These are phyloP conservation scores for Xiphorhynchus erythropygius DNA, from an alignment of 2,797 vertebrate species.

Conservation along the genomic window DNA sequence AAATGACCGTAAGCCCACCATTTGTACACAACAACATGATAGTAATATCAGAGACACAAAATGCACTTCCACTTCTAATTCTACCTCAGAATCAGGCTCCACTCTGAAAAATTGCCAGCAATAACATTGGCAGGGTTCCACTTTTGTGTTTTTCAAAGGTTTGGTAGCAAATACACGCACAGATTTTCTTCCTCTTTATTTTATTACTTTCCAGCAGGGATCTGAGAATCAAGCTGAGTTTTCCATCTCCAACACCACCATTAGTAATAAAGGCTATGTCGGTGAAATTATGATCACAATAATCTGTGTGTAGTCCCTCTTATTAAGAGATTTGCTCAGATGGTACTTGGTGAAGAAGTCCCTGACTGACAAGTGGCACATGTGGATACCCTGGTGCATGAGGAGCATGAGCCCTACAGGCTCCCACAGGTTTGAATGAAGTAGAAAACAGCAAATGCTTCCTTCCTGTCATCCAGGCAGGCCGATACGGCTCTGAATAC, in stretches of 20 bases:
- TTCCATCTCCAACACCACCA: background rate
- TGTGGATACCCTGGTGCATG: rapidly evolving
- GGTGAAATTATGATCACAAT: conserved; percentile 17
- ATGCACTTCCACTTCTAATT: background rate
- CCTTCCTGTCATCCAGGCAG: background rate
- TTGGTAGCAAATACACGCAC: conserved; percentile 12
- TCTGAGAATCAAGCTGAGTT: conserved; percentile 38
- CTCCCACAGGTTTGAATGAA: background rate
- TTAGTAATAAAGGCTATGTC: background rate
- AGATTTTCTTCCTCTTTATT: conserved; percentile 30
- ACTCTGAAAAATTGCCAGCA: conserved; percentile 24
- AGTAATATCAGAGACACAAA: background rate
- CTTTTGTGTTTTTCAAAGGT: conserved; percentile 43
- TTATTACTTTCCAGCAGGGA: conserved; percentile 36
- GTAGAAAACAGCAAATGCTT: background rate
- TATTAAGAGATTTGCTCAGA: background rate
- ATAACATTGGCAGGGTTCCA: conserved; percentile 39
- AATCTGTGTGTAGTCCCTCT: background rate
- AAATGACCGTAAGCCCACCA: background rate
- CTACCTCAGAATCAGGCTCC: background rate
- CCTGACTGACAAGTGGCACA: background rate
- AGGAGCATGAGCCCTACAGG: background rate
- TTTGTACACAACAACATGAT: background rate
- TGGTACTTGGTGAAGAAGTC: background rate
- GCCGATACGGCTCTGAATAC: background rate